Evolutionary conservation across 2,797 vertebrate genomes (phyloP), one percentile per base, ranked within the genome.

Genomic region (Betta splendens): DNA sequence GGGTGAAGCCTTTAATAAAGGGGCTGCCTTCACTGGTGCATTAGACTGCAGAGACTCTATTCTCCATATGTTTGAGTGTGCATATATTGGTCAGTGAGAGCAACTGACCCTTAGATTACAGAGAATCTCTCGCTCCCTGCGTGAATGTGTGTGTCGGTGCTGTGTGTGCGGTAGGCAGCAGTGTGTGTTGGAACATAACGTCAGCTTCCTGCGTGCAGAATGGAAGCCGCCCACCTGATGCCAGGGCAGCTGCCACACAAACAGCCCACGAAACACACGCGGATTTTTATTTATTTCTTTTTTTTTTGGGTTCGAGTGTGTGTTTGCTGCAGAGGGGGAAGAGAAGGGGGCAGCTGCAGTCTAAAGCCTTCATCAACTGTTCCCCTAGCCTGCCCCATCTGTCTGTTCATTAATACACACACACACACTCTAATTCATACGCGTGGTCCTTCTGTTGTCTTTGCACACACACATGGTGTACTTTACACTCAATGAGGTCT

Each of bases 311-410:
- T 55, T 15, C 23, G 53, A 48, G 64, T 72, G 68, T 83, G 65
- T 73, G 79, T 51, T 72, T 76, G 64, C 69, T 78, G 53, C 65
- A 70, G 66, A 80, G 69, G 55, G 71, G 71, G 69, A 73, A 71
- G 72, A 79, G 76, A 78, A 84, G 78, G 77, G 80, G 85, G 87
- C 88, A 89, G 89, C 86, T 89, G 87, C 83, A 82, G 77, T 59
- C 70, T 78, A 88, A 88, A 89, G 81, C 87, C 85, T 83, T 85
- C 69, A 78, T 89, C 85, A 88, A 89, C 85, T 87, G 83, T 87
- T 89, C 79, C 63, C 80, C 64, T 81, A 76, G 75, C 78, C 80
- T 75, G 75, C 63, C 81, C 88, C 88, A 88, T 89, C 89, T 89
- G 87, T 88, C 84, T 61, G 15, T 63, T 80, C 80, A 74, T 85